Evolutionary conservation across 2,888 invertebrate genomes (phyloP).

Genomic region (Tachina fera): DNA sequence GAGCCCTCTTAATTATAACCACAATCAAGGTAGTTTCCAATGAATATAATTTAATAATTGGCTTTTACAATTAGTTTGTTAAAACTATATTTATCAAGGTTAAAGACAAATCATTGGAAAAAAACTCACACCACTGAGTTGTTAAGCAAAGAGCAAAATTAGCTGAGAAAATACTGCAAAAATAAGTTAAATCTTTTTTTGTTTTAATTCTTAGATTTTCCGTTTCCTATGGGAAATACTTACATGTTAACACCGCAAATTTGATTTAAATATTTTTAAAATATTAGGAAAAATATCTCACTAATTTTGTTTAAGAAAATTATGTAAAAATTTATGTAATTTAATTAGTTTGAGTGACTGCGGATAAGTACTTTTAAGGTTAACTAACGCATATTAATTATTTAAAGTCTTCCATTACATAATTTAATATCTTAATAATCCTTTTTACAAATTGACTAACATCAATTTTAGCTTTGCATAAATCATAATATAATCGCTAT

Average conservation of each 20-base stretch:
- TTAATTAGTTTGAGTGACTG: background rate
- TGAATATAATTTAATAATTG: background rate
- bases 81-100: background rate
- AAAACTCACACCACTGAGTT: background rate
- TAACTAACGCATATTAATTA: no score
- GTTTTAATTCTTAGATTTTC: no score
- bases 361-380: background rate
- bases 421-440: background rate
- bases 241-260: no score
- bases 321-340: no score
- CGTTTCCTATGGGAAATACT: no score
- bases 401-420: background rate
- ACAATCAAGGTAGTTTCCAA: conserved; percentile 23
- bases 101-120: background rate
- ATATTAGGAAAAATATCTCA: no score
- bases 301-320: no score
- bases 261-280: no score
- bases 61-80: background rate
- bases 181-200: background rate
- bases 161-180: background rate
- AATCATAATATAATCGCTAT: conserved; percentile 26
- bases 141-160: background rate
- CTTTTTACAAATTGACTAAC: background rate
- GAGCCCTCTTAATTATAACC: conserved; percentile 27
- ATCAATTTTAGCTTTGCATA: conserved; percentile 38